Percentiles rank a stretch among this genome's conserved stretches.
These are phyloP conservation scores for Neuroscelio doddi DNA, from an alignment of 2,888 invertebrate species.

Conservation along the genomic window DNA sequence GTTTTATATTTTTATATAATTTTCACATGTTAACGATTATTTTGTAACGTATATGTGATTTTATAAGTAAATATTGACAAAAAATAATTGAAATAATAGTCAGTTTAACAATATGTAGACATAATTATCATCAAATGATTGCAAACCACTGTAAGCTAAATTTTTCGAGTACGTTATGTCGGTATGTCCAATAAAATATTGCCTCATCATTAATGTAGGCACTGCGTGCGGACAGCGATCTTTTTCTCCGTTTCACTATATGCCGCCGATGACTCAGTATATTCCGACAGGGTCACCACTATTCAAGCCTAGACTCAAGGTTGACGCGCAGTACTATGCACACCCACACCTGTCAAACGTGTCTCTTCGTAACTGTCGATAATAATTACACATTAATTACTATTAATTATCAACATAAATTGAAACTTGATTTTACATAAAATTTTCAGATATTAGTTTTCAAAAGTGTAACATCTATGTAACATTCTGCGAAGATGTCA, in stretches of 20 bases:
- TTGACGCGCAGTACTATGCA: neutral
- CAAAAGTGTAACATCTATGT: too few relatives aligned
- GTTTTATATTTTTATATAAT: too few relatives aligned
- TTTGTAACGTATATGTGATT: too few relatives aligned
- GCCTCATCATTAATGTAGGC: conserved; percentile 54
- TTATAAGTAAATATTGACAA: too few relatives aligned
- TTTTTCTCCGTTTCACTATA: conserved; percentile 32
- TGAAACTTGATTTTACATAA: too few relatives aligned
- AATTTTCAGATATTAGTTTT: too few relatives aligned
- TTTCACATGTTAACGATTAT: too few relatives aligned
- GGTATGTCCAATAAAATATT: conserved; percentile 54
- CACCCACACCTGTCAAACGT: conserved; percentile 5
- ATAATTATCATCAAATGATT: too few relatives aligned
- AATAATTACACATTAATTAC: conserved; percentile 62
- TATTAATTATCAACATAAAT: too few relatives aligned
- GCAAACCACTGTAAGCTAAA: conserved; percentile 45
- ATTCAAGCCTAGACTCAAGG: conserved; percentile 40
- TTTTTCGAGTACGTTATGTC: conserved; percentile 40
- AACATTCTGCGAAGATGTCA: conserved; percentile 54
- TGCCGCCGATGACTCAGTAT: conserved; percentile 50
- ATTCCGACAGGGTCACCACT: conserved; percentile 46
- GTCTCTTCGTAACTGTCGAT: conserved; percentile 53
- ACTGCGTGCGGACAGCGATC: conserved; percentile 35
- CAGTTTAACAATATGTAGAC: too few relatives aligned
- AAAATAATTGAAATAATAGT: too few relatives aligned